Base-by-base conservation (phyloP, 2,888 invertebrate genomes). In the Elysia crispata region DNA sequence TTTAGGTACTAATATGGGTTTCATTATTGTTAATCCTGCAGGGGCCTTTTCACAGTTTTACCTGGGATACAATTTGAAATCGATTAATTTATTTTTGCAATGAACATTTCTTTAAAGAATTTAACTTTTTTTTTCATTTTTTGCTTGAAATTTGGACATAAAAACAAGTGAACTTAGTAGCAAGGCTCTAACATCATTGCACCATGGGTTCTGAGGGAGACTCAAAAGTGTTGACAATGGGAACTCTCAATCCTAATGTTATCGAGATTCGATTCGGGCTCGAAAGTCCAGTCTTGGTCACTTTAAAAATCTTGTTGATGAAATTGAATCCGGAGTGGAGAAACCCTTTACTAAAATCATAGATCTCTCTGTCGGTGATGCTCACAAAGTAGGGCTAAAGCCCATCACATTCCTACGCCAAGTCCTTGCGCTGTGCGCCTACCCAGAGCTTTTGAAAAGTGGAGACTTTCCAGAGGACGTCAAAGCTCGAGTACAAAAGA, bases 291-390 rank as follows among this genome's bases (percentile, higher is more conserved):
- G 99, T 80, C 97, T 99, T 69, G 95, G 95, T 76, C 94, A 98
- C 78, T 98, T 99, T 66, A 95, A 95, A 0, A 96, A 97, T 93
- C 95, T 99, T 80, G 98, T 98, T 92, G 96, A 97, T 92, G 98
- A 99, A 84, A 85, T 94, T 31, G 88, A 91, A 84, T 85, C 87
- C 50, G 92, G 91, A 62, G 86, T 81, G 6, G 75, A 87, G 20
- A 91, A 98, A 91, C 98, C 98, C 0, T 99, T 99, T 93, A 95
- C 94, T 81, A 95, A 95, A 92, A 98, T 99, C 77, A 96, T 99
- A 90, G 96, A 96, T 89, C 98, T 98, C 0, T 99, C 99, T 93
- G 98, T 99, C 89, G 99, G 99, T 31, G 99, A 99, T 93, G 97
- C 98, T 79, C 99, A 99, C 93, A 99, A 99, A 0, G 98, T 97